Base-by-base conservation (phyloP, 2,113 vertebrate genomes). In the Rhinolophus ferrumequinum region DNA sequence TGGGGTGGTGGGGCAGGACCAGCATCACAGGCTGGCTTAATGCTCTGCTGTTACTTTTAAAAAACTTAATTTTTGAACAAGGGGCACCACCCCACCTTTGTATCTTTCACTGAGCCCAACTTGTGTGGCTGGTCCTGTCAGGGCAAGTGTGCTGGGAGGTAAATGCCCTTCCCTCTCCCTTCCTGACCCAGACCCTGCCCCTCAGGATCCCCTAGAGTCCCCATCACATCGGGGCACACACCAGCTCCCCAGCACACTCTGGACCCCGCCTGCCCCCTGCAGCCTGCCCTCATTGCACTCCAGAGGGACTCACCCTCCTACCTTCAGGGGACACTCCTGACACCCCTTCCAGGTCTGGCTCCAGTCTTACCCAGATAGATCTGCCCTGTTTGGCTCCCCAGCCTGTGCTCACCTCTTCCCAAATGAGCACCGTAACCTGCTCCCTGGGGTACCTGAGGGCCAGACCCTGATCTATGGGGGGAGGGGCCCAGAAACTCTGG, bases 111-210 rank as follows among this genome's bases (percentile, higher is more conserved):
- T 3, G 38, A 67, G 24, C 26, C 8, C 54, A 41, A 35, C 7
- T 3, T 41, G 2, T 0, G 0, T 22, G 75, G 26, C 11, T 1
- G 14, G 75, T 47, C 35, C 66, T 28, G 3, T 56, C 0, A 33
- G 33, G 44, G 30, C 1, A 0, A 7, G 24, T 14, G 35, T 56
- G 22, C n/a, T 8, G 50, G 30, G 22, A 33, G 18, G 24, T 41
- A n/a, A 58, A 58, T 2, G 0, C 3, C 18, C 18, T 44, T 26
- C 60, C 50, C 33, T 70, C 47, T n/a, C 70, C 19, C 62, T 41
- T 41, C 47, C 77, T 69, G 82, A 62, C 3, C n/a, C n/a, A 13
- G 81, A 58, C 67, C 11, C 50, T 22, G 47, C 47, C 47, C n/a
- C n/a, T 41, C 56, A 54, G 47, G n/a, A 28, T 1, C 22, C 8